A percentile compares a stretch with the other conserved stretches of the same genome.
phyloP scores from a whole-genome alignment of 64 coral and sea anemone genomes.

The Platygyra sinensis region DNA sequence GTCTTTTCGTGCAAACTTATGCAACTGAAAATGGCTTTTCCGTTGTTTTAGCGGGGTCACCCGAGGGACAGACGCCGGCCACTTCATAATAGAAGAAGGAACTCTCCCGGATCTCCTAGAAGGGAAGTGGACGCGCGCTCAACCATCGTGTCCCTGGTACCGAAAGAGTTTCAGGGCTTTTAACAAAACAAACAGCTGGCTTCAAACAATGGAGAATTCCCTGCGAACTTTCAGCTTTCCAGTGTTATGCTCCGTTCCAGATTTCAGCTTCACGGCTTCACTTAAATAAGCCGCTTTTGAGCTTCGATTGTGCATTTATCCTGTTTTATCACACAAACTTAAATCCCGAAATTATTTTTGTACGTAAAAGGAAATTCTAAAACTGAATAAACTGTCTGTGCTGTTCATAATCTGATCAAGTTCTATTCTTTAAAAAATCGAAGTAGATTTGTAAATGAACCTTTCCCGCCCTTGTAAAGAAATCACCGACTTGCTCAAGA shows the following conservation, averaged over 20 bases:
- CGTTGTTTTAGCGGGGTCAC: neutral
- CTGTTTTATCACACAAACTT: neutral
- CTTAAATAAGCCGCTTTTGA: neutral
- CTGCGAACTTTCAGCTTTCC: constrained; percentile 18
- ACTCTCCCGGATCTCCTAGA: constrained; percentile 34
- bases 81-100: neutral
- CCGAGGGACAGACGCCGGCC: neutral
- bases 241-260: neutral
- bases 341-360: neutral
- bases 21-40: neutral
- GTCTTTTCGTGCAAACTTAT: neutral
- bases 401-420: neutral
- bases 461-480: too few relatives aligned
- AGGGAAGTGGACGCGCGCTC: constrained; percentile 27
- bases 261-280: neutral
- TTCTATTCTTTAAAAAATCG: neutral
- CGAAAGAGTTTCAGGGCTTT: constrained; percentile 29
- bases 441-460: too few relatives aligned
- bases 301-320: neutral
- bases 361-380: neutral
- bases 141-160: constrained; percentile 44
- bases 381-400: neutral
- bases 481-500: too few relatives aligned
- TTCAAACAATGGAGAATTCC: neutral
- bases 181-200: neutral